Conservation (phyloP, 1,140 invertebrate genomes). For the Nomia melanderi region DNA sequence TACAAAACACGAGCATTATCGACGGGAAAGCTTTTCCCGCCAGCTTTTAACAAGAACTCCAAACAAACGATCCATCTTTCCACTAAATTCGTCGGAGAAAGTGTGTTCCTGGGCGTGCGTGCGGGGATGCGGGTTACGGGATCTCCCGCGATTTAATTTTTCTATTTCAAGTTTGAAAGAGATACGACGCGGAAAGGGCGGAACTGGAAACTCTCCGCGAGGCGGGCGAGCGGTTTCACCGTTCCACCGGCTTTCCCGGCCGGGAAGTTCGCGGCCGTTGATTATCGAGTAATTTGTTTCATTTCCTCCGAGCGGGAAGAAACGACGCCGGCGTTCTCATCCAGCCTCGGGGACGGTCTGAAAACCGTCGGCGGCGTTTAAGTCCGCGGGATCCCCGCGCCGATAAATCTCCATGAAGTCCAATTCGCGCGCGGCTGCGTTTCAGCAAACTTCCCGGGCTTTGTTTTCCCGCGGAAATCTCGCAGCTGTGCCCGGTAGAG, state of each 20-base stretch:
- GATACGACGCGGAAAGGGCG: not conserved
- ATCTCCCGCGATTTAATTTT: not conserved
- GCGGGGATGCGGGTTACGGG: not conserved
- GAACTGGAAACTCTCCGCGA: not conserved
- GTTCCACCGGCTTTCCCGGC: not conserved
- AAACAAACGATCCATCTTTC: too few relatives aligned
- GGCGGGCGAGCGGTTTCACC: not conserved
- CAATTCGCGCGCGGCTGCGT: conserved; percentile 31
- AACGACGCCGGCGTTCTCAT: not conserved
- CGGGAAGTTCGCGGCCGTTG: not conserved
- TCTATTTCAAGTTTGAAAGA: not conserved
- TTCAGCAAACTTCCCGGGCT: not conserved
- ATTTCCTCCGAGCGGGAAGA: not conserved
- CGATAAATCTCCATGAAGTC: conserved; percentile 55
- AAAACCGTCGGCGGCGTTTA: not conserved
- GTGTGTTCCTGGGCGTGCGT: too few relatives aligned
- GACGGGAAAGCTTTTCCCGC: too few relatives aligned
- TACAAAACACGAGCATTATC: too few relatives aligned
- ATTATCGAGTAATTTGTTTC: conserved; percentile 42
- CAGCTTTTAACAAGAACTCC: too few relatives aligned
- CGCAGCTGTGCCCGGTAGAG: not conserved
- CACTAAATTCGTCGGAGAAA: too few relatives aligned
- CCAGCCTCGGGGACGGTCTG: not conserved
- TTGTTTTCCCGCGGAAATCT: conserved; percentile 5
- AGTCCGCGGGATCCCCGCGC: conserved; percentile 5